Evolutionary conservation across 2,888 invertebrate genomes (phyloP), one percentile per base, ranked within the genome.

Genomic region (Spodoptera picta): DNA sequence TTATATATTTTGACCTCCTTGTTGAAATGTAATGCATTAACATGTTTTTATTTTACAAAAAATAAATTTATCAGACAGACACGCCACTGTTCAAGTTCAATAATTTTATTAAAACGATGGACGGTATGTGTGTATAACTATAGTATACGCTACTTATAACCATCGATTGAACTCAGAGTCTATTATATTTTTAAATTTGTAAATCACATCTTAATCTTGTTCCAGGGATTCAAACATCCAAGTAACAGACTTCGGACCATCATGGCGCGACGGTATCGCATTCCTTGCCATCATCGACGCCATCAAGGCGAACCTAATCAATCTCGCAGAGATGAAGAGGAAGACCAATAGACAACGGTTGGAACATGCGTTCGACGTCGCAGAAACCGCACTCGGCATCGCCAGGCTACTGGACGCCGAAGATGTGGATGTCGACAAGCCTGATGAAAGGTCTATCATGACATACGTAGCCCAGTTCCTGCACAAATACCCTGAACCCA

Each of bases 401-500:
- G 97, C 98, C 24, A 96, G 98, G 81, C 95, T 99, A 11, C 93
- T 99, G 59, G 99, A 99, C 89, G 98, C 99, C 4, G 99, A 99
- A 93, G 99, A 99, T 91, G 98, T 99, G 55, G 99, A 99, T 90
- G 98, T 99, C 31, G 97, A 98, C 36, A 98, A 98, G 88, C 99
- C 99, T 4, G 99, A 99, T 90, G 99, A 99, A 90, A 97, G 98
- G 92, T 99, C 98, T 70, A 98, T 99, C 82, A 99, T 99, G 99
- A 99, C 99, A 41, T 99, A 99, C 90, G 99, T 99, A 70, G 99
- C 99, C 46, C 99, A 99, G 95, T 99, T 99, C 93, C 95, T 99
- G 86, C 98, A 99, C 90, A 98, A 98, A 94, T 98, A 98, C 93
- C 98, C 98, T 51, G 98, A 98, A 95, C 97, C 98, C 55, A 97